phyloP scores from a whole-genome alignment of 2,888 invertebrate species.

The Aphidius colemani region DNA sequence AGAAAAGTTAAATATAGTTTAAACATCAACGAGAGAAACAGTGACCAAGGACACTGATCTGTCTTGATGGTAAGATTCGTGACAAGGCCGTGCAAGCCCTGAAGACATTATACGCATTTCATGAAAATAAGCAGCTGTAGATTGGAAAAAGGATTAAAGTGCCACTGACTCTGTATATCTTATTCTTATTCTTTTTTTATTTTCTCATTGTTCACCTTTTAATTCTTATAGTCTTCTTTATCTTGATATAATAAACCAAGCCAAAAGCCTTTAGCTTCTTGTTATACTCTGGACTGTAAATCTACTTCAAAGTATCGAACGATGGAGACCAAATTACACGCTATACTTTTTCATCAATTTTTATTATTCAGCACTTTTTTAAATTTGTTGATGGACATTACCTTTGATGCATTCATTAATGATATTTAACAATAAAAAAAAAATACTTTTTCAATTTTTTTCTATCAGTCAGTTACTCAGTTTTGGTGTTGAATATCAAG shows the following conservation, averaged over 20 bases:
- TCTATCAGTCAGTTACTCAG: neutral
- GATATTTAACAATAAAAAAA: neutral
- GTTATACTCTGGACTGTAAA: neutral
- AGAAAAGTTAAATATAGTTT: neutral
- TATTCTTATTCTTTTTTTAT: too few relatives aligned
- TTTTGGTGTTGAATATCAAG: too few relatives aligned
- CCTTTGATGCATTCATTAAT: neutral
- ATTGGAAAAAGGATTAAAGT: neutral
- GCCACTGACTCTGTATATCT: too few relatives aligned
- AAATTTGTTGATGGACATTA: too few relatives aligned
- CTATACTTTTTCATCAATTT: neutral
- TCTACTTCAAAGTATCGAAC: too few relatives aligned
- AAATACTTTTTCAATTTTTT: neutral
- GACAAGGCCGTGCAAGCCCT: conserved; percentile 40
- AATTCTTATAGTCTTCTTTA: neutral
- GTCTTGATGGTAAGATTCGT: conserved; percentile 43
- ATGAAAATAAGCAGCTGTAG: neutral
- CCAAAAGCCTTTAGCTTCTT: neutral
- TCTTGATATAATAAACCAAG: neutral
- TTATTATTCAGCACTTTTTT: neutral
- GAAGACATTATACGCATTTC: neutral
- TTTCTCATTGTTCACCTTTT: too few relatives aligned
- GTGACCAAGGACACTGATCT: conserved; percentile 47
- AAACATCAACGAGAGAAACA: neutral
- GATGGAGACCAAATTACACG: neutral